Evolutionary conservation across 1,140 invertebrate genomes (phyloP).

Genomic region (Monochamus saltuarius): DNA sequence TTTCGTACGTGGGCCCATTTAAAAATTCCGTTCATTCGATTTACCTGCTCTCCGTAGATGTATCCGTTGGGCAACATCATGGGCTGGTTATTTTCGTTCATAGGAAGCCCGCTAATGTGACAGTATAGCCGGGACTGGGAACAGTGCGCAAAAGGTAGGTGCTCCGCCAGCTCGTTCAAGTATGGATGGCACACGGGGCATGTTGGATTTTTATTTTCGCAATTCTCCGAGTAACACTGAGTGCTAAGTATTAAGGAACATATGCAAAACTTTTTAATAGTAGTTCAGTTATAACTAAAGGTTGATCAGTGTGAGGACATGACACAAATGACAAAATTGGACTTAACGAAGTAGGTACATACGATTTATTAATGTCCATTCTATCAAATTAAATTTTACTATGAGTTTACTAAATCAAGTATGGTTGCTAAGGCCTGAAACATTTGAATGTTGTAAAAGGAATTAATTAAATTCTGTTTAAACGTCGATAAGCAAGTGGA

Average conservation of each 20-base stretch:
- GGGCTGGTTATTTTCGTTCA: slow-evolving; percentile 97
- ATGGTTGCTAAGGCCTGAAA: no score
- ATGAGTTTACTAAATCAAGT: no score
- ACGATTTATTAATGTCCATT: no score
- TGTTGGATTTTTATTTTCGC: slow-evolving; percentile 72
- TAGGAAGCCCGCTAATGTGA: slow-evolving; percentile 84
- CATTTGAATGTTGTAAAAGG: no score
- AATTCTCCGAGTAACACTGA: slow-evolving; percentile 68
- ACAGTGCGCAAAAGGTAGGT: slow-evolving; percentile 93
- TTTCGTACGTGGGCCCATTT: no score
- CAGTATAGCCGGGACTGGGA: slow-evolving; percentile 93
- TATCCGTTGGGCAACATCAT: slow-evolving; percentile 98
- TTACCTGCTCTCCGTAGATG: slow-evolving; percentile 93
- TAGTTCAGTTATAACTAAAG: slow-evolving; percentile 5
- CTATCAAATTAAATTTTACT: no score
- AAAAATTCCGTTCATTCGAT: no score
- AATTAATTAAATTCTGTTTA: no score
- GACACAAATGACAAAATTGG: no score
- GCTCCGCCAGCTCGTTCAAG: slow-evolving; percentile 81
- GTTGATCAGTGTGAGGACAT: no score
- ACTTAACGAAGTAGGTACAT: no score
- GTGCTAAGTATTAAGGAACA: slow-evolving; percentile 46
- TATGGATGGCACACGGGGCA: slow-evolving; percentile 93
- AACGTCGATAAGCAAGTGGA: no score
- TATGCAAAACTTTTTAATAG: not conserved